Evolutionary conservation across 2,797 vertebrate genomes (phyloP).

Genomic region (Molossus alvarezi): DNA sequence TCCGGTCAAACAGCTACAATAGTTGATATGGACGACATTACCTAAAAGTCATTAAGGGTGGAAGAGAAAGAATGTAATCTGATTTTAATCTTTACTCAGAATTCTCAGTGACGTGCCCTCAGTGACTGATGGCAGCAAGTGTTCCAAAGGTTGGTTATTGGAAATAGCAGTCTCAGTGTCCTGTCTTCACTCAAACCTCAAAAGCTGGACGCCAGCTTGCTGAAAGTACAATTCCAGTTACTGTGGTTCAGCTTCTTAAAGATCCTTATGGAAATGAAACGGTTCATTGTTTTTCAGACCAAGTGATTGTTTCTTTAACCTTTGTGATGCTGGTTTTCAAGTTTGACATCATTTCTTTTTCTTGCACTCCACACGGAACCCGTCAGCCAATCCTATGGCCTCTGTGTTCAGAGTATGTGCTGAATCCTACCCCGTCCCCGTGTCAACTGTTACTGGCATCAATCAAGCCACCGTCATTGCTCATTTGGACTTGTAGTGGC

Average conservation of each 20-base stretch:
- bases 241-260: slow-evolving; percentile 17
- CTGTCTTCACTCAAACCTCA: neutral
- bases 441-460: neutral
- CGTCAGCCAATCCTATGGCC: neutral
- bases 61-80: slow-evolving; percentile 53
- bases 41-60: slow-evolving; percentile 32
- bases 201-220: neutral
- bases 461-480: neutral
- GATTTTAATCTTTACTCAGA: slow-evolving; percentile 67
- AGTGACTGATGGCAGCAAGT: neutral
- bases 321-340: slow-evolving; percentile 38
- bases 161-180: slow-evolving; percentile 22
- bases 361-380: neutral
- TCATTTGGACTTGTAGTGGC: neutral
- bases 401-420: neutral
- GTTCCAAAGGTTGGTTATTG: slow-evolving; percentile 42
- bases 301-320: slow-evolving; percentile 41
- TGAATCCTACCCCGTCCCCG: neutral
- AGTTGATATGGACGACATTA: slow-evolving; percentile 51
- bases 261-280: neutral
- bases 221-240: neutral
- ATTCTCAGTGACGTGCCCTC: neutral
- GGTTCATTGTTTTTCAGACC: slow-evolving; percentile 15
- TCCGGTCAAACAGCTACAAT: slow-evolving; percentile 13
- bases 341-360: slow-evolving; percentile 4